Evolutionary conservation across 2,797 vertebrate genomes (phyloP).

Genomic region (Acanthiza pusilla): DNA sequence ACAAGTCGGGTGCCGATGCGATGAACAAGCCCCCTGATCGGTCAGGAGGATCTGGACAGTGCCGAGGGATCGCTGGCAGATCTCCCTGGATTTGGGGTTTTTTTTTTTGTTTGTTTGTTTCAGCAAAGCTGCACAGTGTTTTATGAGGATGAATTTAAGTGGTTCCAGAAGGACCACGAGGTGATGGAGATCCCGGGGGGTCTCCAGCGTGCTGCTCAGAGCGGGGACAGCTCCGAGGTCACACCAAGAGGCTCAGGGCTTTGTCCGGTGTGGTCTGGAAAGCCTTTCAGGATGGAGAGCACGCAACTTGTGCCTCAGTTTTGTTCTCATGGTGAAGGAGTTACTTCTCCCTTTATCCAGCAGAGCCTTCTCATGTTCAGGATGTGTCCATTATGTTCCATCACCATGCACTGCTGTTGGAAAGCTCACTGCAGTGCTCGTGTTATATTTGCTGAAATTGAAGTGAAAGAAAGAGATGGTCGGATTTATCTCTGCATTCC

Average conservation of each 20-base stretch:
- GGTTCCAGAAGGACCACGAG: fast-evolving
- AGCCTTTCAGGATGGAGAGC: not conserved
- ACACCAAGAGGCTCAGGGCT: not conserved
- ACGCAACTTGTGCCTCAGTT: not conserved
- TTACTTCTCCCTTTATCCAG: not conserved
- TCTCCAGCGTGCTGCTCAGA: not conserved
- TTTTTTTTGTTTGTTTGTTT: too few relatives aligned
- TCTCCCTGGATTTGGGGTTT: too few relatives aligned
- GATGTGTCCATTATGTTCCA: fast-evolving
- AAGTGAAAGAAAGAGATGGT: not conserved
- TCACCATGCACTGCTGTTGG: fast-evolving
- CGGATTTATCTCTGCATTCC: not conserved
- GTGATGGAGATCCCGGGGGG: fast-evolving
- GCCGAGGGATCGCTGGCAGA: not conserved
- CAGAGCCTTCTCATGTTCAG: not conserved
- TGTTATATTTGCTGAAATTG: not conserved
- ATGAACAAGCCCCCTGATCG: not conserved
- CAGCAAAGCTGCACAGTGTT: not conserved
- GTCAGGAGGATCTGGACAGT: not conserved
- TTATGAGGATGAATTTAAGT: fast-evolving
- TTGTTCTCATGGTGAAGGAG: not conserved
- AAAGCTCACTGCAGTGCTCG: not conserved
- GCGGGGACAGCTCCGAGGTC: not conserved
- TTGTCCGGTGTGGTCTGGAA: fast-evolving
- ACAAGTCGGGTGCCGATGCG: fast-evolving